phyloP scores from a whole-genome alignment of 2,888 invertebrate species.

The Boloria euphrosyne region DNA sequence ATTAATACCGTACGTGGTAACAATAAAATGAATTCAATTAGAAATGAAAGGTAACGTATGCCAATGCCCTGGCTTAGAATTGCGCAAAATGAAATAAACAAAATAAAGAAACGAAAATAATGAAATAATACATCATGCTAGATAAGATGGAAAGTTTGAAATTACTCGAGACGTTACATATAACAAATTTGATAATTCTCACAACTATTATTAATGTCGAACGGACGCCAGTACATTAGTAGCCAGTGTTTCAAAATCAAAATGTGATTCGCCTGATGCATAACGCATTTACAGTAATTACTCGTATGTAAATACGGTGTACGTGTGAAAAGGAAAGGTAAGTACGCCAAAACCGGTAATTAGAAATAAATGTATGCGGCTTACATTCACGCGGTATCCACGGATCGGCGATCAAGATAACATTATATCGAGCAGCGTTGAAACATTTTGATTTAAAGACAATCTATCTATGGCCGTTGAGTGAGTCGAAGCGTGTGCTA shows the following conservation, averaged over 20 bases:
- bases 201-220: constrained; percentile 71
- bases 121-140: constrained; percentile 81
- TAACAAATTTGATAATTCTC: constrained; percentile 74
- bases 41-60: constrained; percentile 83
- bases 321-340: constrained; percentile 80
- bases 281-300: constrained; percentile 72
- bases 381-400: constrained; percentile 75
- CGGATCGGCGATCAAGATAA: constrained; percentile 76
- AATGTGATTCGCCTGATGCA: constrained; percentile 74
- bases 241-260: constrained; percentile 73
- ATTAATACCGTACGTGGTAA: constrained; percentile 78
- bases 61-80: constrained; percentile 95
- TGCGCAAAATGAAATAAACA: constrained; percentile 79
- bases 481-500: constrained; percentile 75
- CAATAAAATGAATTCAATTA: constrained; percentile 80
- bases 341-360: constrained; percentile 77
- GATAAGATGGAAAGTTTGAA: constrained; percentile 78
- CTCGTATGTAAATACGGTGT: constrained; percentile 78
- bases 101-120: constrained; percentile 61
- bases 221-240: constrained; percentile 67
- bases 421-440: constrained; percentile 79
- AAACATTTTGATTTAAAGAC: constrained; percentile 82
- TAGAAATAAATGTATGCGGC: constrained; percentile 78
- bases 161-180: constrained; percentile 72
- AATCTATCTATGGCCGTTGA: constrained; percentile 66